Percentiles rank a stretch among this genome's conserved stretches.
Evolutionary conservation across 2,113 vertebrate genomes (phyloP).

Genomic region (Danionella cerebrum): DNA sequence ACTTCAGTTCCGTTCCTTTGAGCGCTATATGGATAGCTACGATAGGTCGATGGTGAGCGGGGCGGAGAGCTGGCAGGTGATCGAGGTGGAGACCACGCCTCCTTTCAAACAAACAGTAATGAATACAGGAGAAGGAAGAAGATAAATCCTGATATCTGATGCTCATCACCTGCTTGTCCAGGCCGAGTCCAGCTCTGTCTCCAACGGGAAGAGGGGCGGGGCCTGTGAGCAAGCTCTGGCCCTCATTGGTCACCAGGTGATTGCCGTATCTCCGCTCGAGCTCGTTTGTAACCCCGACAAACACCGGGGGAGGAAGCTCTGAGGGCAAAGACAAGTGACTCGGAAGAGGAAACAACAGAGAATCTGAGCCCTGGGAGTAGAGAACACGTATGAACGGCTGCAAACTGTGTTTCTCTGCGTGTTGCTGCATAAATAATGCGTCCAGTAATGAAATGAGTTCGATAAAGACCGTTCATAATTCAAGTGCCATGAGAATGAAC

Average conservation of each 20-base stretch:
- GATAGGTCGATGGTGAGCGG: constrained; percentile 72
- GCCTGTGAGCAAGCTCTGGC: constrained; percentile 47
- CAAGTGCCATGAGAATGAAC: too few relatives aligned
- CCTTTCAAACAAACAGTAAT: constrained; percentile 56
- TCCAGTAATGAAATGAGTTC: too few relatives aligned
- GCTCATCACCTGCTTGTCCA: constrained; percentile 69
- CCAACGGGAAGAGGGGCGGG: constrained; percentile 52
- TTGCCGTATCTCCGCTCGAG: constrained; percentile 65
- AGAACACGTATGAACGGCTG: too few relatives aligned
- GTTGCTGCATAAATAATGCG: too few relatives aligned
- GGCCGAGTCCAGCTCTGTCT: constrained; percentile 67
- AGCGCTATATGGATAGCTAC: constrained; percentile 66
- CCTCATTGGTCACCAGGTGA: constrained; percentile 50
- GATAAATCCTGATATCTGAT: too few relatives aligned
- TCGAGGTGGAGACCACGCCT: constrained; percentile 67
- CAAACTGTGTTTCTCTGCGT: too few relatives aligned
- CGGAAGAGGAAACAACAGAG: neutral
- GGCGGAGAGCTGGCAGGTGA: constrained; percentile 76
- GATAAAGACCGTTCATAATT: too few relatives aligned
- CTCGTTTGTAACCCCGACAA: constrained; percentile 75
- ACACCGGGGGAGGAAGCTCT: constrained; percentile 85
- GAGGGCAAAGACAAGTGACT: neutral
- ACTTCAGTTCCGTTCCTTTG: constrained; percentile 68
- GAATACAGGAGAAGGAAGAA: too few relatives aligned
- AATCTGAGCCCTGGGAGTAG: too few relatives aligned